phyloP scores from a whole-genome alignment of 1,140 invertebrate species.

The Ips typographus region DNA sequence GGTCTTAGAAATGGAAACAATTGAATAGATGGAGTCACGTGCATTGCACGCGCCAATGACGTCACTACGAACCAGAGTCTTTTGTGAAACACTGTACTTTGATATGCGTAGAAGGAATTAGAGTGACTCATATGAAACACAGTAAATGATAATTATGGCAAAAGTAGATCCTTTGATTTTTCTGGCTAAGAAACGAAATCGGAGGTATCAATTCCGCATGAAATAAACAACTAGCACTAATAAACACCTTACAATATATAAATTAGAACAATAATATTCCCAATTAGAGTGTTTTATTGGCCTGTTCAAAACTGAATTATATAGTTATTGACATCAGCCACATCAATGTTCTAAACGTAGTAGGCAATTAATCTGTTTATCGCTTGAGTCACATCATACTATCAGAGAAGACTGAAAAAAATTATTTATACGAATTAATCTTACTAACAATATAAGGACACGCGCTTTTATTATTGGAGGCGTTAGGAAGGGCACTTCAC shows the following conservation, averaged over 20 bases:
- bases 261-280: neutral
- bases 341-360: too few relatives aligned
- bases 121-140: conserved; percentile 42
- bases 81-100: conserved; percentile 38
- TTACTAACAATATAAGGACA: neutral
- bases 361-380: too few relatives aligned
- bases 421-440: neutral
- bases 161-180: neutral
- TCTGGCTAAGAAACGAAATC: too few relatives aligned
- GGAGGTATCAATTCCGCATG: too few relatives aligned
- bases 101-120: conserved; percentile 42
- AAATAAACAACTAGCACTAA: too few relatives aligned
- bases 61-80: conserved; percentile 36
- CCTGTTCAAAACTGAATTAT: neutral
- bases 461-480: conserved; percentile 25
- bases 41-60: conserved; percentile 44
- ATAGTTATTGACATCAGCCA: too few relatives aligned
- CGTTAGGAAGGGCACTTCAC: conserved; percentile 28
- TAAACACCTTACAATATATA: too few relatives aligned
- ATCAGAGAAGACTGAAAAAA: too few relatives aligned
- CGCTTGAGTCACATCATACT: too few relatives aligned
- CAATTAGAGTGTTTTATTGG: neutral
- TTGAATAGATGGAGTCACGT: conserved; percentile 45
- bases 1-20: conserved; percentile 48
- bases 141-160: conserved; percentile 32